Conservation (phyloP, 92 coral and sea anemone species). For the Anthopleura xanthogrammica region DNA sequence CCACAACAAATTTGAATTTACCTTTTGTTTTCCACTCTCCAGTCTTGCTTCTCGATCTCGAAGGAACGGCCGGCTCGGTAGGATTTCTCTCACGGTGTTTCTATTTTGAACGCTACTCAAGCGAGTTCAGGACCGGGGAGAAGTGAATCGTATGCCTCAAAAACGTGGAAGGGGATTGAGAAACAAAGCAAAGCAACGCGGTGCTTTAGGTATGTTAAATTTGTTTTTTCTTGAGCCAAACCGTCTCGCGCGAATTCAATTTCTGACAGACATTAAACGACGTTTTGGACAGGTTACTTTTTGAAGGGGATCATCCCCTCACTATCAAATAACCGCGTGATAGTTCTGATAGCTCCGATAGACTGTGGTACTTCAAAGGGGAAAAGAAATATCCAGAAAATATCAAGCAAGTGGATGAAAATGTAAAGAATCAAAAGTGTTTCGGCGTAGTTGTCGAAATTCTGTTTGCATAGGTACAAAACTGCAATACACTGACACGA, state of each 20-base stretch:
- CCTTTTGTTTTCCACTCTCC: slow-evolving; percentile 37
- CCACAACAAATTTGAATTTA: slow-evolving; percentile 53
- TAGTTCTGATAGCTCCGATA: slow-evolving; percentile 16
- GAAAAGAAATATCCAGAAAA: slow-evolving; percentile 22
- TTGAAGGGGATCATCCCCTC: slow-evolving; percentile 59
- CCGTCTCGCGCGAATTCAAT: slow-evolving; percentile 69
- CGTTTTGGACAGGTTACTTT: slow-evolving; percentile 74
- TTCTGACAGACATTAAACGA: slow-evolving; percentile 71
- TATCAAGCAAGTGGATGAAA: slow-evolving; percentile 33
- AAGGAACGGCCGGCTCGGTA: slow-evolving; percentile 26
- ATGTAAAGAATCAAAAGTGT: slow-evolving; percentile 37
- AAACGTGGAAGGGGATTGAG: slow-evolving; percentile 40
- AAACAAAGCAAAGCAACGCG: slow-evolving; percentile 58
- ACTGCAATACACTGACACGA: slow-evolving; percentile 32
- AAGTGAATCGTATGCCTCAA: slow-evolving; percentile 20
- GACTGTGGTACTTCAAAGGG: slow-evolving; percentile 13
- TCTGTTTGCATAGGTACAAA: slow-evolving; percentile 32
- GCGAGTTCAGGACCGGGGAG: slow-evolving; percentile 6
- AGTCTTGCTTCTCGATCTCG: slow-evolving; percentile 35
- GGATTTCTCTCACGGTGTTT: slow-evolving; percentile 5
- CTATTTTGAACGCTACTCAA: slow-evolving; percentile 3
- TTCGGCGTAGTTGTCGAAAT: slow-evolving; percentile 26
- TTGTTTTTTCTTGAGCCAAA: slow-evolving; percentile 81
- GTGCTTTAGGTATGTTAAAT: slow-evolving; percentile 80
- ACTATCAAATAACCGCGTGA: slow-evolving; percentile 71